These are phyloP conservation scores for Lymantria monacha DNA, from an alignment of 2,888 invertebrate genomes.

Conservation along the genomic window DNA sequence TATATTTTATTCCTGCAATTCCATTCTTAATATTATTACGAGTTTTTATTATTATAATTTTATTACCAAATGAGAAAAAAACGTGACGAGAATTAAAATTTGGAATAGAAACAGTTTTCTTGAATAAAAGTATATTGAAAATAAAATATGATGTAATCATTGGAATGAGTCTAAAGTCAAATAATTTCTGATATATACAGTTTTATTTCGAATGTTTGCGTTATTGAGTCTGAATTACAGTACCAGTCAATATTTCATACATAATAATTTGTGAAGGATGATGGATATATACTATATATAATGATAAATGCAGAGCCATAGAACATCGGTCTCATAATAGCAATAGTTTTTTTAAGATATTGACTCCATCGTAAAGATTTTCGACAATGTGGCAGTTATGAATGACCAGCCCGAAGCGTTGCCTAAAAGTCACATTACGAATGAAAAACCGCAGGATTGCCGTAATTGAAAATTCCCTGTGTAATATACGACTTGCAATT, in stretches of 20 bases:
- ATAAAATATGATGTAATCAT: no score
- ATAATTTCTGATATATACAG: no score
- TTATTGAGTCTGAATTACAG: no score
- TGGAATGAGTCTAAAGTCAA: no score
- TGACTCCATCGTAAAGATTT: slow-evolving; percentile 20
- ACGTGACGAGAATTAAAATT: slow-evolving; percentile 16
- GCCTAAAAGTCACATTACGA: slow-evolving; percentile 79
- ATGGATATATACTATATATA: no score
- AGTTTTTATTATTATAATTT: slow-evolving; percentile 31
- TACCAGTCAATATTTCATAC: no score
- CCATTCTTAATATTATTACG: slow-evolving; percentile 19
- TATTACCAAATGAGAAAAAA: slow-evolving; percentile 24
- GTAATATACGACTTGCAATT: slow-evolving; percentile 81
- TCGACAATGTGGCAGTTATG: slow-evolving; percentile 55
- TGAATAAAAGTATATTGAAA: no score
- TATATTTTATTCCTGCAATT: slow-evolving; percentile 14
- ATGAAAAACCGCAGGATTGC: slow-evolving; percentile 81
- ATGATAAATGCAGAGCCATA: background rate
- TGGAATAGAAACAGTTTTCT: no score
- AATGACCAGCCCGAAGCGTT: slow-evolving; percentile 67
- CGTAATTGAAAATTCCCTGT: slow-evolving; percentile 81
- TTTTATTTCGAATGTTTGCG: no score
- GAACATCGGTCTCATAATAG: background rate
- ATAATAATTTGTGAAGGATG: no score
- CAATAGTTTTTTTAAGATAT: slow-evolving; percentile 16